Conservation (phyloP, 2,113 vertebrate genomes). For the Poeciliopsis prolifica region DNA sequence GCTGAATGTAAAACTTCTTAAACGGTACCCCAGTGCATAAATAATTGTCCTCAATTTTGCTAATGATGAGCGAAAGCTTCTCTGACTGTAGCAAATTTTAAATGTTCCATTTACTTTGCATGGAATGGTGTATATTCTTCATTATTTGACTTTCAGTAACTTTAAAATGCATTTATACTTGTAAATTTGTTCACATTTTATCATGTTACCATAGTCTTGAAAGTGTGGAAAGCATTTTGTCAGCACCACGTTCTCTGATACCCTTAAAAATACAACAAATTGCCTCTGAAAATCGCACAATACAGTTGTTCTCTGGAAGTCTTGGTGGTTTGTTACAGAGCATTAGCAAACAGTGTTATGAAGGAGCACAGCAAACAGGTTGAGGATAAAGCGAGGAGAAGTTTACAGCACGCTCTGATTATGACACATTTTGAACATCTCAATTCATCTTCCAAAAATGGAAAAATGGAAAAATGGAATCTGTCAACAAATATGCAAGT, state of each 20-base stretch:
- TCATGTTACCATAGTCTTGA: too few species aligned
- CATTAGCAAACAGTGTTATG: background rate
- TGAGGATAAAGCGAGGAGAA: background rate
- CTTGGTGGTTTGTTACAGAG: background rate
- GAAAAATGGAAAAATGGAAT: background rate
- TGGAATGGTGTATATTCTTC: background rate
- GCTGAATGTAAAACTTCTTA: background rate
- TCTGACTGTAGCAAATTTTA: background rate
- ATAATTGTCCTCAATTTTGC: background rate
- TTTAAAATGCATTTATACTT: too few species aligned
- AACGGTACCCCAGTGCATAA: background rate
- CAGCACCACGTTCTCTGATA: too few species aligned
- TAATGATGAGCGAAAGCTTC: background rate
- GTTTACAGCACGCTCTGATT: too few species aligned
- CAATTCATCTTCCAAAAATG: too few species aligned
- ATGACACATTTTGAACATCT: too few species aligned
- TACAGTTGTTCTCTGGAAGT: background rate
- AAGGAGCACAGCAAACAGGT: background rate
- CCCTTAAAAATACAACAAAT: too few species aligned
- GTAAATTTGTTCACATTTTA: too few species aligned
- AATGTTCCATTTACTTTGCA: background rate
- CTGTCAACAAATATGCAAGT: background rate
- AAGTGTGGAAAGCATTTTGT: too few species aligned
- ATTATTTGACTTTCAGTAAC: background rate
- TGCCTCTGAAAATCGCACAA: too few species aligned